These are phyloP conservation scores for Lepisosteus oculatus DNA, from an alignment of 2,113 vertebrate genomes.

Conservation along the genomic window DNA sequence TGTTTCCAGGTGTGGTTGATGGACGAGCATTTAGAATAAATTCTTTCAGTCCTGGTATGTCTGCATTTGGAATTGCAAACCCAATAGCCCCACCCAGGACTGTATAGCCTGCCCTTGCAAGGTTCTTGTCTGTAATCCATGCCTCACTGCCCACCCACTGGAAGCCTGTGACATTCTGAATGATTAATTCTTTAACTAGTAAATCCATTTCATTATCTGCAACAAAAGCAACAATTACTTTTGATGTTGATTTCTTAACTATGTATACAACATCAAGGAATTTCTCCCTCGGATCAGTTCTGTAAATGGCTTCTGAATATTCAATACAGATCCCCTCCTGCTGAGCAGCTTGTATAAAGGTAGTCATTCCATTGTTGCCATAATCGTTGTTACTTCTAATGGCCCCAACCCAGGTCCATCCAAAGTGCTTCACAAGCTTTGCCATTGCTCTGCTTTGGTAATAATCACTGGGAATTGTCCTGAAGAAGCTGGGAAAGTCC, in stretches of 20 bases:
- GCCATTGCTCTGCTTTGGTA: slow-evolving; percentile 9
- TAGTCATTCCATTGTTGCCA: neutral
- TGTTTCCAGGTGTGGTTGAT: neutral
- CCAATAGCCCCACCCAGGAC: slow-evolving; percentile 14
- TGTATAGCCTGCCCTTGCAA: neutral
- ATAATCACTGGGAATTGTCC: slow-evolving; percentile 12
- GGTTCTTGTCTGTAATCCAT: slow-evolving; percentile 12
- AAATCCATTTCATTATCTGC: too few relatives aligned
- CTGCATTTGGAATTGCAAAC: slow-evolving; percentile 16
- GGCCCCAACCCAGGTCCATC: slow-evolving; percentile 1
- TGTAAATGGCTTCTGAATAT: too few relatives aligned
- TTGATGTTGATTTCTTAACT: too few relatives aligned
- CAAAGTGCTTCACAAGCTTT: slow-evolving; percentile 1
- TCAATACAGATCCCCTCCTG: neutral
- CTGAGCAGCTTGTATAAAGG: neutral
- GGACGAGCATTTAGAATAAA: slow-evolving; percentile 7
- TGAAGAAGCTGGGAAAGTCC: slow-evolving; percentile 6
- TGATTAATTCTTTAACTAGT: too few relatives aligned
- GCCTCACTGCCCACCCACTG: slow-evolving; percentile 17
- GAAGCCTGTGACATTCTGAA: too few relatives aligned
- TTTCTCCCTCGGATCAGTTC: too few relatives aligned
- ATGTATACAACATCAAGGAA: too few relatives aligned
- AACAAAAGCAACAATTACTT: neutral
- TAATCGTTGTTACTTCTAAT: slow-evolving; percentile 1
- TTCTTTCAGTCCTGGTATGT: slow-evolving; percentile 8